A percentile compares a stretch with the other conserved stretches of the same genome.
Conservation (phyloP, 2,888 invertebrate genomes). For the Dryadula phaetusa region DNA sequence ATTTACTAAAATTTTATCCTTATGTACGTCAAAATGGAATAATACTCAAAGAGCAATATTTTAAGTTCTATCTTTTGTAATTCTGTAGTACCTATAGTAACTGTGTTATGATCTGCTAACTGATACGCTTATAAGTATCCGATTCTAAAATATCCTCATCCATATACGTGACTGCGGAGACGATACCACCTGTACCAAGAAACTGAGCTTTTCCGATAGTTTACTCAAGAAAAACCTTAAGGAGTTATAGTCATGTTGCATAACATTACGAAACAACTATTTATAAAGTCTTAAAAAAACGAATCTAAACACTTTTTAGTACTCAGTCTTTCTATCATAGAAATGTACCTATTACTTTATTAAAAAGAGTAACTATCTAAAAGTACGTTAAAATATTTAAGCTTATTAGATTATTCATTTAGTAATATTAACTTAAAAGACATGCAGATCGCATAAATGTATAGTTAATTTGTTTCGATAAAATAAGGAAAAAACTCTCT, state of each 20-base stretch:
- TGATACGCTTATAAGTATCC: neutral
- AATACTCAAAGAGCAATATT: slow-evolving; percentile 12
- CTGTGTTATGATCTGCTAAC: neutral
- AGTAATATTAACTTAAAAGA: neutral
- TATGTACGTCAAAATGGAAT: slow-evolving; percentile 18
- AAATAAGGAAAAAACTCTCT: no score
- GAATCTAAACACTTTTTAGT: no score
- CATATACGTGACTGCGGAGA: neutral
- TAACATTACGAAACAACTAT: neutral
- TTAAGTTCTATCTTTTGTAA: neutral
- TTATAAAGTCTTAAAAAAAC: neutral
- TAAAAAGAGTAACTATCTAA: no score
- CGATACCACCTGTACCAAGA: neutral
- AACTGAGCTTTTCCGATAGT: neutral
- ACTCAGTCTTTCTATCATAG: neutral
- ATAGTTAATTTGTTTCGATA: no score
- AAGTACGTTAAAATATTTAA: no score
- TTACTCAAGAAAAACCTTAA: slow-evolving; percentile 9
- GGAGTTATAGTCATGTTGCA: neutral
- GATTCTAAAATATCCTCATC: neutral
- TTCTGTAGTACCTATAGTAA: neutral
- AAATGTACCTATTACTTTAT: no score
- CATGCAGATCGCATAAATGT: neutral
- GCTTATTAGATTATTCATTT: neutral
- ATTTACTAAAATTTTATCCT: slow-evolving; percentile 10